These are phyloP conservation scores for Chrysaora quinquecirrha DNA, from an alignment of 30 jellyfish, hydroid and myxozoan species.

Conservation along the genomic window DNA sequence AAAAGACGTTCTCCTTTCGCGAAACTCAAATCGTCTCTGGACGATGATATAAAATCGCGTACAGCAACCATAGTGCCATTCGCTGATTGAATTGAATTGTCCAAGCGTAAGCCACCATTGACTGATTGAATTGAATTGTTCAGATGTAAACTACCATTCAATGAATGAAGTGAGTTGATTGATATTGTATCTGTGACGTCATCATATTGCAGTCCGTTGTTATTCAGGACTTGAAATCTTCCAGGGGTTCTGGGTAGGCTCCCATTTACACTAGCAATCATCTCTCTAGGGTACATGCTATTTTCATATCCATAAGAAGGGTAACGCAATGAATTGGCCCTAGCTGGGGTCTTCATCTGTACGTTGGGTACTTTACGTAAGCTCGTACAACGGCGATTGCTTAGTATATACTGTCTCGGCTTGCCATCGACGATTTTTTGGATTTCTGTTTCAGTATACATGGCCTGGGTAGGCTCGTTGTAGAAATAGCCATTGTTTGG, in stretches of 20 bases:
- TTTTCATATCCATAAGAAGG: neutral
- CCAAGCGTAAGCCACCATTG: no score
- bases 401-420: neutral
- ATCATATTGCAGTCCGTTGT: neutral
- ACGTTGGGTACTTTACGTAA: conserved; percentile 26
- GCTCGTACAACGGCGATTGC: conserved; percentile 58
- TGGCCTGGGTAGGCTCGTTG: neutral
- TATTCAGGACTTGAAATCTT: neutral
- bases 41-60: conserved; percentile 36
- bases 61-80: conserved; percentile 34
- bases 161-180: neutral
- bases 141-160: no score
- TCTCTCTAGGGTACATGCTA: neutral
- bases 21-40: conserved; percentile 32
- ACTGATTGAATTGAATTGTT: neutral
- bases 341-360: neutral
- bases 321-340: neutral
- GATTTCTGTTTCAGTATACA: conserved; percentile 6
- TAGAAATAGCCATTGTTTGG: conserved; percentile 23
- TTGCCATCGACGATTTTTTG: neutral
- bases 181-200: neutral
- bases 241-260: conserved; percentile 5
- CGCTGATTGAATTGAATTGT: no score
- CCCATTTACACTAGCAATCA: neutral
- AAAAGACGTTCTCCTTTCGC: conserved; percentile 59